Conservation (phyloP, 23 tunicate species). For the Corella eumyota region DNA sequence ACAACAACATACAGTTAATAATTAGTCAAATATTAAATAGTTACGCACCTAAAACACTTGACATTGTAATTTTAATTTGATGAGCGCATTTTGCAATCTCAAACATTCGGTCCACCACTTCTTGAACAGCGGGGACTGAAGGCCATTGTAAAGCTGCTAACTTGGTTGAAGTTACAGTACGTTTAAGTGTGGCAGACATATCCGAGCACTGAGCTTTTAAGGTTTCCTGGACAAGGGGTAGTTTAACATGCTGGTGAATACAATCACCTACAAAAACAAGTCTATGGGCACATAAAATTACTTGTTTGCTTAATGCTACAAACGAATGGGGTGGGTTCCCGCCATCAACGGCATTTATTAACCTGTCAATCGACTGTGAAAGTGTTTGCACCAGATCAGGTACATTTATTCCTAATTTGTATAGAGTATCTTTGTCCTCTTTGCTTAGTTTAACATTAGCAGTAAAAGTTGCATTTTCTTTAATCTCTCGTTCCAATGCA, state of each 20-base stretch:
- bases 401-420: slow-evolving; percentile 36
- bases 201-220: slow-evolving; percentile 41
- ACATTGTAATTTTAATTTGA: slow-evolving; percentile 37
- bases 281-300: slow-evolving; percentile 73
- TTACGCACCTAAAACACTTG: too few relatives aligned
- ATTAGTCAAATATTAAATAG: too few relatives aligned
- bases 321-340: slow-evolving; percentile 66
- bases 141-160: slow-evolving; percentile 82
- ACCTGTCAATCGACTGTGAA: slow-evolving; percentile 36
- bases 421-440: slow-evolving; percentile 10
- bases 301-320: slow-evolving; percentile 72
- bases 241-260: slow-evolving; percentile 25
- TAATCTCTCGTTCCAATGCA: slow-evolving; percentile 13
- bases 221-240: slow-evolving; percentile 10
- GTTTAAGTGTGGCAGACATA: slow-evolving; percentile 41
- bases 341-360: slow-evolving; percentile 28
- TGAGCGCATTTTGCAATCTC: slow-evolving; percentile 76
- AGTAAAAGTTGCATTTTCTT: background rate
- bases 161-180: slow-evolving; percentile 63
- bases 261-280: slow-evolving; percentile 78
- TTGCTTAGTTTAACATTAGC: background rate
- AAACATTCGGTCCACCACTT: slow-evolving; percentile 57
- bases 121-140: slow-evolving; percentile 64
- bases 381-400: slow-evolving; percentile 38
- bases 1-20: too few relatives aligned